Evolutionary conservation across 2,888 invertebrate species (phyloP).

Genomic region (Drosophila helvetica): DNA sequence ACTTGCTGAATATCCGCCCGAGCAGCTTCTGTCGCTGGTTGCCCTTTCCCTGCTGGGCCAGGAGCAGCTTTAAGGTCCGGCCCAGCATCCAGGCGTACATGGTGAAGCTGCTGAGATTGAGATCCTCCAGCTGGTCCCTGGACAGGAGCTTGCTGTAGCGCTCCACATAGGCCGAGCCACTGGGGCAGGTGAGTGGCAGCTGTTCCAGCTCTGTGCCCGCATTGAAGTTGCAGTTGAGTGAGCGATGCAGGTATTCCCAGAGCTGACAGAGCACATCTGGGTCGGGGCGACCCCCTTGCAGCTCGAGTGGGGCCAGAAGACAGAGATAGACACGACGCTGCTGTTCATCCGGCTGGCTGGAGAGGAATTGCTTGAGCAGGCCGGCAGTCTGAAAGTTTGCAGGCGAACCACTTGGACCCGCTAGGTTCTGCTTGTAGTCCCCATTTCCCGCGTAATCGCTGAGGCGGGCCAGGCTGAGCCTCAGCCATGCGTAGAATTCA

Average conservation of each 20-base stretch:
- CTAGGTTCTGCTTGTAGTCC: slow-evolving; percentile 73
- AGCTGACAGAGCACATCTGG: slow-evolving; percentile 84
- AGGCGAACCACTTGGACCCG: neutral
- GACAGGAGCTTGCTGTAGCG: slow-evolving; percentile 83
- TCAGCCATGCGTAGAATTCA: slow-evolving; percentile 84
- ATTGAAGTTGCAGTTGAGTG: slow-evolving; percentile 85
- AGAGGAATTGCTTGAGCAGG: slow-evolving; percentile 83
- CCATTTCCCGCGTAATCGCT: slow-evolving; percentile 54
- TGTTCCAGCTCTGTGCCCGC: slow-evolving; percentile 84
- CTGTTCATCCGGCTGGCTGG: slow-evolving; percentile 84
- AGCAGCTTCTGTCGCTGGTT: slow-evolving; percentile 84
- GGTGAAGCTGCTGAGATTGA: slow-evolving; percentile 84
- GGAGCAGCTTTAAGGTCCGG: slow-evolving; percentile 74
- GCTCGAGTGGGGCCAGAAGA: slow-evolving; percentile 83
- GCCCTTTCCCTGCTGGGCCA: slow-evolving; percentile 36
- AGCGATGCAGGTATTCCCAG: slow-evolving; percentile 87
- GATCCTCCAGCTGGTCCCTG: slow-evolving; percentile 65
- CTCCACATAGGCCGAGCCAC: slow-evolving; percentile 80
- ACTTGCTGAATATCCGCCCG: slow-evolving; percentile 86
- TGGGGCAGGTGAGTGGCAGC: slow-evolving; percentile 81
- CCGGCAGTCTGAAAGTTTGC: slow-evolving; percentile 42
- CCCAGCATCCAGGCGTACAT: slow-evolving; percentile 85
- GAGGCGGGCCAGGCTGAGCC: slow-evolving; percentile 84
- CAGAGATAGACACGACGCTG: slow-evolving; percentile 84
- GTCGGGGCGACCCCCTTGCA: slow-evolving; percentile 84